Conservation (phyloP, 2,113 vertebrate species). For the Sinocyclocheilus maitianheensis region DNA sequence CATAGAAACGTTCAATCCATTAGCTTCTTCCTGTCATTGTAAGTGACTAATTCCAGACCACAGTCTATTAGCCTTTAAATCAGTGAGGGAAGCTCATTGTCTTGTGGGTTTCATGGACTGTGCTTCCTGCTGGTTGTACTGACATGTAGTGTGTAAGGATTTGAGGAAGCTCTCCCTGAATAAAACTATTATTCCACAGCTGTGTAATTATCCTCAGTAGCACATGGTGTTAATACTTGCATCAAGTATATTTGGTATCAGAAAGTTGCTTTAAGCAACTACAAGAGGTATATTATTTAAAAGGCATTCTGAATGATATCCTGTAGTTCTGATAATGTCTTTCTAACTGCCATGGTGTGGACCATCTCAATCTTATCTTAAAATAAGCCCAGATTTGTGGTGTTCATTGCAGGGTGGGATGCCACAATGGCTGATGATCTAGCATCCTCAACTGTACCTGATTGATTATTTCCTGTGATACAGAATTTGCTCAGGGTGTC, state of each 20-base stretch:
- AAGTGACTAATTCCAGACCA: conserved; percentile 3
- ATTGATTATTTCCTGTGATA: not conserved
- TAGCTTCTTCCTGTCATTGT: not conserved
- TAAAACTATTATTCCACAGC: conserved; percentile 19
- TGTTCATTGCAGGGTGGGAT: not conserved
- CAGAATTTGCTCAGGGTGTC: not conserved
- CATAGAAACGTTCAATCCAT: not conserved
- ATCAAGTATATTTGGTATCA: not conserved
- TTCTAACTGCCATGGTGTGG: not conserved
- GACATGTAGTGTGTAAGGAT: not conserved
- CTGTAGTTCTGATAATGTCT: not conserved
- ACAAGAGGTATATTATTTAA: not conserved
- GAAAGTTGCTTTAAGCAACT: not conserved
- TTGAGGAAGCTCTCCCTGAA: not conserved
- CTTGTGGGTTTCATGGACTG: not conserved
- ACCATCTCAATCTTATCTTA: not conserved
- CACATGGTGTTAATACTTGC: not conserved
- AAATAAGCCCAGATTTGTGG: not conserved
- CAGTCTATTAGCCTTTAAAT: conserved; percentile 30
- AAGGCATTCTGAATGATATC: not conserved
- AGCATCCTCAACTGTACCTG: not conserved
- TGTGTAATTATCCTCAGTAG: conserved; percentile 22
- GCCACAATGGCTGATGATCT: not conserved
- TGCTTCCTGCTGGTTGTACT: conserved; percentile 14
- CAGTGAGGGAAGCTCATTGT: not conserved